These are phyloP conservation scores for Solenopsis fugax DNA, from an alignment of 1,140 invertebrate genomes.

Conservation along the genomic window DNA sequence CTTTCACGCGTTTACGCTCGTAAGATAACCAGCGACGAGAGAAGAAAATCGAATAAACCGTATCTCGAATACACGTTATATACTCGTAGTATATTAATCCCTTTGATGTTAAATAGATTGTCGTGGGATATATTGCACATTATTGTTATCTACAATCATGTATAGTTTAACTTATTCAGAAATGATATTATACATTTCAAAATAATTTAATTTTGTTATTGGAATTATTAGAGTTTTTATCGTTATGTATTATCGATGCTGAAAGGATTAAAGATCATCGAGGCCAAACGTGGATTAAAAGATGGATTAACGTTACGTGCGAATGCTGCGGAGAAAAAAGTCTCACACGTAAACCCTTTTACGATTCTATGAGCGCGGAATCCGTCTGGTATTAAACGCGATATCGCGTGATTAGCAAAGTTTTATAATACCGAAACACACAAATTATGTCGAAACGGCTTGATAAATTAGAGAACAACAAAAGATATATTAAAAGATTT, in stretches of 20 bases:
- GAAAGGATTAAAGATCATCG: constrained; percentile 2
- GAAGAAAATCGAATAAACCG: neutral
- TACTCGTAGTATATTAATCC: neutral
- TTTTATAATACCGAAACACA: constrained; percentile 40
- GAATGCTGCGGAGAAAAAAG: neutral
- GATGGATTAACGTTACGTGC: constrained; percentile 18
- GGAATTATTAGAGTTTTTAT: neutral
- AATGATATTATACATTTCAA: neutral
- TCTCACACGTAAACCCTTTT: constrained; percentile 23
- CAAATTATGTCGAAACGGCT: constrained; percentile 25
- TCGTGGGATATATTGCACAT: neutral
- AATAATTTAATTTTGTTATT: neutral
- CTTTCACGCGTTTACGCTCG: constrained; percentile 17
- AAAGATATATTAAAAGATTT: constrained; percentile 20
- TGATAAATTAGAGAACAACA: constrained; percentile 35
- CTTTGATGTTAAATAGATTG: neutral
- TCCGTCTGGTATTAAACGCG: constrained; percentile 52
- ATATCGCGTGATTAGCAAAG: constrained; percentile 61
- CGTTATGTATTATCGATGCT: neutral
- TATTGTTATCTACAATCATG: neutral
- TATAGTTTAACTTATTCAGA: neutral
- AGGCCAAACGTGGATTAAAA: constrained; percentile 12
- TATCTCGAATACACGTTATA: neutral
- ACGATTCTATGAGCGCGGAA: constrained; percentile 27
- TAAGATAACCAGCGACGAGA: constrained; percentile 15